Evolutionary conservation across 2,888 invertebrate genomes (phyloP), one percentile per base, ranked within the genome.

Genomic region (Apamea monoglypha): DNA sequence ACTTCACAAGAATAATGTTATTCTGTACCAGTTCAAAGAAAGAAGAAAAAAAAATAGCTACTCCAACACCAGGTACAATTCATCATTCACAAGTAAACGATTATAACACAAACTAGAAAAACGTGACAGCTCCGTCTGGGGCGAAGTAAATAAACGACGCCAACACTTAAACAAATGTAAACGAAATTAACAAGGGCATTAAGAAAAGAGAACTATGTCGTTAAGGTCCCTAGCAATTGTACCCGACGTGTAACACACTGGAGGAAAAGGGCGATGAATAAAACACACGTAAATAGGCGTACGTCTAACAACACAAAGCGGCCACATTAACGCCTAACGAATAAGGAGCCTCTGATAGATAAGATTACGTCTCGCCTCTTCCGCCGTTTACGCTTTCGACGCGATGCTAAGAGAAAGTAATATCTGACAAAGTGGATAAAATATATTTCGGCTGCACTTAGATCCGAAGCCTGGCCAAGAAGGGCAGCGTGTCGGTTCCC

Each of bases 401-500:
- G 90, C 89, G 90, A 92, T 95, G 93, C 95, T 94, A 95, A 93
- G 93, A 94, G 95, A 94, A 95, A 95, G 95, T 94, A 95, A 96
- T 96, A 96, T 95, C 95, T 94, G 93, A 92, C 94, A 93, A 94
- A 95, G 94, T 93, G 93, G 93, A 94, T 95, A 92, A 95, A 95
- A 94, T 95, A 95, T 94, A 94, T 94, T 95, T 95, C 92, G 93
- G 93, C 91, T 96, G 95, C 96, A 96, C 96, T 96, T 96, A 96
- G 95, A 94, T 95, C 93, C 91, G 92, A 92, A 91, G 91, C 91
- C 90, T 78, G 87, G 91, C 94, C 92, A 89, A 90, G 88, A 89
- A 92, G 91, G 91, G 89, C 95, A 94, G 93, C 91, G 92, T 93
- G 94, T 85, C 92, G 91, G 94, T 96, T 96, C 97, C 96, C 96